These are phyloP conservation scores for Morpho deidamia DNA, from an alignment of 2,888 invertebrate genomes.

Conservation along the genomic window DNA sequence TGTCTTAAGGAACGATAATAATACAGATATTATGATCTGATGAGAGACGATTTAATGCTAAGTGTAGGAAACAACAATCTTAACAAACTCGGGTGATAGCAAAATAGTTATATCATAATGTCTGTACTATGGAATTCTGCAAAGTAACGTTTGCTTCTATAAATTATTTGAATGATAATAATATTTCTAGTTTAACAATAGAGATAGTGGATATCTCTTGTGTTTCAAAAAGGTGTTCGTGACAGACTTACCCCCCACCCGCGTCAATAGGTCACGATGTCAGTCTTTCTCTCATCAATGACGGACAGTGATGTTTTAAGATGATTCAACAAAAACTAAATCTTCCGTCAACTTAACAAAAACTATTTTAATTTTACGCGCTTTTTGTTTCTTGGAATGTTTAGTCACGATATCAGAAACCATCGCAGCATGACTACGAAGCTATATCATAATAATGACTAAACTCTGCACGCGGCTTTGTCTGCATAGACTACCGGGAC, in stretches of 20 bases:
- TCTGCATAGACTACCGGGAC: neutral
- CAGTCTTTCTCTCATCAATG: slow-evolving; percentile 51
- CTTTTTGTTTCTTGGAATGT: slow-evolving; percentile 49
- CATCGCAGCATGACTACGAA: no score
- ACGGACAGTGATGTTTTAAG: slow-evolving; percentile 38
- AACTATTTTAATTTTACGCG: neutral
- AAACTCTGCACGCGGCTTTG: neutral
- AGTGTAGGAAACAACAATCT: no score
- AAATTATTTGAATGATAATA: no score
- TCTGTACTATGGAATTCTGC: no score
- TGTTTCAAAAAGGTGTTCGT: slow-evolving; percentile 38
- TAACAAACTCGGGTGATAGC: no score
- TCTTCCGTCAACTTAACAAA: slow-evolving; percentile 7
- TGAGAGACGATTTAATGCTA: no score
- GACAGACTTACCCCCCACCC: slow-evolving; percentile 38
- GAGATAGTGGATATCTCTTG: neutral
- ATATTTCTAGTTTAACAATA: neutral
- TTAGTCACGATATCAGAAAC: slow-evolving; percentile 48
- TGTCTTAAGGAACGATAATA: no score
- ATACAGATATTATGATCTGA: no score
- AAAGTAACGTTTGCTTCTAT: no score
- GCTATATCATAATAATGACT: no score
- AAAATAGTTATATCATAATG: no score
- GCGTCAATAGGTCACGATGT: slow-evolving; percentile 48
- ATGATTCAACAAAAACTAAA: slow-evolving; percentile 35